Base-by-base conservation (phyloP, 2,797 vertebrate genomes). In the Benthosema pterotum region DNA sequence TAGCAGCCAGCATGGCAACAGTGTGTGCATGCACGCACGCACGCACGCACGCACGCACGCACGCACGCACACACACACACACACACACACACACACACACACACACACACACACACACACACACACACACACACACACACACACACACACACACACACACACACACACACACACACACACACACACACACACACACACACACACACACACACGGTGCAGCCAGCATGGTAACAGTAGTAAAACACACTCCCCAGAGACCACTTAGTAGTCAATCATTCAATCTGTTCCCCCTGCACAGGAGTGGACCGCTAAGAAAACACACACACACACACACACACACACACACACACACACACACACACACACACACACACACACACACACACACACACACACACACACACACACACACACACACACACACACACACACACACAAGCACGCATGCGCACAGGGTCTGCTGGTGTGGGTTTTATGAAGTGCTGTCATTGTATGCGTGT, bases 191-290 rank as follows among this genome's bases (percentile, higher is more conserved):
- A 22, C 16, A 52, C 47, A 15, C 13, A 25, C 16, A 50, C 38
- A 48, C 19, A 49, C 5, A 60, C 48, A 63, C 9, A 54, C 50
- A 42, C 14, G 52, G 54, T 56, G 58, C 7, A 59, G 32, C 4
- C 63, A 54, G 52, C 25, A 51, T 52, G 64, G 32, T 51, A 63
- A 51, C 18, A 42, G 46, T 57, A 54, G 65, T 75, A 69, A 79
- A 79, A 61, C 65, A 38, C 47, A 53, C 50, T 61, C 38, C 11
- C 19, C 3, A 43, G 45, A 19, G 53, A 74, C 46, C 52, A 6
- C 53, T 42, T 32, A 42, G 57, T 32, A 42, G 57, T 19, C 59
- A 54, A 42, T 59, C 55, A 60, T 42, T 65, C 48, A 64, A 38
- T 72, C 66, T 52, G 42, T 18, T 69, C 45, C 60, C 60, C 52